Evolutionary conservation across 2,888 invertebrate genomes (phyloP), one percentile per base, ranked within the genome.

Genomic region (Smittia sp.): DNA sequence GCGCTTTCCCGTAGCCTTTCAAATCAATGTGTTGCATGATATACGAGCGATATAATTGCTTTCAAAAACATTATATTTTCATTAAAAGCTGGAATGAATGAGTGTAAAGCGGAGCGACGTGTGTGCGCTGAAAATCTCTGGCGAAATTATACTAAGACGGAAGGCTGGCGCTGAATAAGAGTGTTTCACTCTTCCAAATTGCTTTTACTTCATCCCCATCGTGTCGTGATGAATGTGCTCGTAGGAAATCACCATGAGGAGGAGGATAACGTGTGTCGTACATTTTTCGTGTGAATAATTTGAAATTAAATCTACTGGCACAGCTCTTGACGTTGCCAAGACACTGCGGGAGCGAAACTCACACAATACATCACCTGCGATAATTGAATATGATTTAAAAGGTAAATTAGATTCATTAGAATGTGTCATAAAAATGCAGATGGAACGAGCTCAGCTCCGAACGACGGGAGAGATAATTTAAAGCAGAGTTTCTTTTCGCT

Each of bases 11-110:
- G 41, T 70, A 54, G 52, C 32, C 70, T 70, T 70, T 70, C 70
- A 70, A 70, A 70, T 70, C 70, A 70, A 58, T 70, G 70, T 70
- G 70, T 70, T 70, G 32, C 70, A 70, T 70, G 70, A 70, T 70
- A 58, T 70, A 70, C 54, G 54, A 70, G 70, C 52, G 58, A 58
- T 70, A 70, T 70, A 70, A 70, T 70, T 70, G 70, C 70, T 70
- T 70, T 70, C 52, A 54, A 70, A 52, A 70, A 70, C 54, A 70
- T 70, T 41, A 70, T 32, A 70, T 58, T 70, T 70, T 58, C 70
- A 70, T 70, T 70, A 67, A 67, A 67, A 41, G 41, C 22, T 7
- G 38, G 38, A 65, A 63, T 25, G 62, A 63, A 63, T 62, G 65
- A 38, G 65, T 65, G 65, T 65, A 65, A 38, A 32, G 32, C 20